Evolutionary conservation across 2,888 invertebrate species (phyloP).

Genomic region (Nymphalis urticae): DNA sequence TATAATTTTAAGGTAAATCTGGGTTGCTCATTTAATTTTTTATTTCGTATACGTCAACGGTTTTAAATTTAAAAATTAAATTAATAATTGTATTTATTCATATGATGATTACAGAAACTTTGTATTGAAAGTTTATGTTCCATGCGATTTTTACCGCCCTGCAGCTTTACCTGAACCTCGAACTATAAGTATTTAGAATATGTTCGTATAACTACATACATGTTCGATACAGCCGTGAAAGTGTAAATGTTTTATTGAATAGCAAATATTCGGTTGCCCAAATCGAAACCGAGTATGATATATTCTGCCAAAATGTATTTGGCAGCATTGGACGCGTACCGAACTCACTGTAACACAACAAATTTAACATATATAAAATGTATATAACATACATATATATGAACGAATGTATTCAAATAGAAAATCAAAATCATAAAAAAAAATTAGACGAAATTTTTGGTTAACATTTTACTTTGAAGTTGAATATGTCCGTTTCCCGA

Average conservation of each 20-base stretch:
- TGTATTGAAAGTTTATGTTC: too few species aligned
- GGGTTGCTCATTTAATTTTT: conserved; percentile 28
- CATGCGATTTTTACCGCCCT: too few species aligned
- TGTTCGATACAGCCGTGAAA: background rate
- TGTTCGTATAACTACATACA: too few species aligned
- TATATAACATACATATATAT: too few species aligned
- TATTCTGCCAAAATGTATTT: conserved; percentile 8
- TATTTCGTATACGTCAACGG: conserved; percentile 15
- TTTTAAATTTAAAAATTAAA: conserved; percentile 1
- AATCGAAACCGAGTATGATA: background rate
- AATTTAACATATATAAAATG: too few species aligned
- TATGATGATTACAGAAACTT: too few species aligned
- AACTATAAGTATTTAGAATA: too few species aligned
- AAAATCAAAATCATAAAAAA: background rate
- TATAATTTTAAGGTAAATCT: conserved; percentile 33
- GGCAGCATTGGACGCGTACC: background rate
- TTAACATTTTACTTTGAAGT: too few species aligned
- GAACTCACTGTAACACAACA: background rate
- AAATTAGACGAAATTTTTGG: too few species aligned
- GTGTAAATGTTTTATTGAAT: background rate
- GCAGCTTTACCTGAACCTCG: too few species aligned
- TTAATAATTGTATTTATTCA: background rate
- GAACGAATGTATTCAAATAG: background rate
- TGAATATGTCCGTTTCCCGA: too few species aligned
- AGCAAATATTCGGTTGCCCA: background rate